phyloP scores from a whole-genome alignment of 2,888 invertebrate genomes.

The Polydrusus pterygomalis region DNA sequence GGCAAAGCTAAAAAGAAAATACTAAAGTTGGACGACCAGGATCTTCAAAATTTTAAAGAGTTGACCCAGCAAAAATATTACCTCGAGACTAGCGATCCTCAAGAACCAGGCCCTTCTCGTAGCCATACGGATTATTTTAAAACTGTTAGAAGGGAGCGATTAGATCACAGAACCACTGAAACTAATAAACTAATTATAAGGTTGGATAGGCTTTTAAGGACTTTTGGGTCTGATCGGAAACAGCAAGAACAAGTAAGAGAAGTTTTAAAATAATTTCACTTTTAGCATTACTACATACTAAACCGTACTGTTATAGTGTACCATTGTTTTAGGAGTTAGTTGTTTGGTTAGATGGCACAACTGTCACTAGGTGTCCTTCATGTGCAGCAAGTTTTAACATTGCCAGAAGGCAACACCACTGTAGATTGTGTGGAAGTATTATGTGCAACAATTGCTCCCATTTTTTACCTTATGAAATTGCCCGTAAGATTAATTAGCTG shows the following conservation, averaged over 20 bases:
- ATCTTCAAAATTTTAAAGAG: conserved; percentile 76
- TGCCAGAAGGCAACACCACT: conserved; percentile 95
- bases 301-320: too few species aligned
- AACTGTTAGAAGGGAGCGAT: conserved; percentile 77
- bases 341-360: conserved; percentile 94
- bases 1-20: conserved; percentile 94
- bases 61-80: conserved; percentile 66
- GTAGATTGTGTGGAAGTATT: conserved; percentile 94
- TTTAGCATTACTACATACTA: not conserved
- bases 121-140: conserved; percentile 87
- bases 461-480: conserved; percentile 86
- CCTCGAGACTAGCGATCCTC: conserved; percentile 74
- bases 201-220: conserved; percentile 90
- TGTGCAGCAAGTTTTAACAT: conserved; percentile 93
- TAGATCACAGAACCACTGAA: conserved; percentile 94
- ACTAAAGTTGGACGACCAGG: conserved; percentile 82
- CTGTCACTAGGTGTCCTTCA: conserved; percentile 91
- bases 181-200: conserved; percentile 97
- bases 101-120: conserved; percentile 79
- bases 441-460: conserved; percentile 94
- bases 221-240: conserved; percentile 82
- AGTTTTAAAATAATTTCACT: too few species aligned
- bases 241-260: conserved; percentile 79
- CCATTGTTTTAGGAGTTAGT: conserved; percentile 76
- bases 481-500: conserved; percentile 78